Percentiles rank a stretch among this genome's conserved stretches.
Conservation (phyloP, 2,797 vertebrate genomes). For the Chelon auratus region DNA sequence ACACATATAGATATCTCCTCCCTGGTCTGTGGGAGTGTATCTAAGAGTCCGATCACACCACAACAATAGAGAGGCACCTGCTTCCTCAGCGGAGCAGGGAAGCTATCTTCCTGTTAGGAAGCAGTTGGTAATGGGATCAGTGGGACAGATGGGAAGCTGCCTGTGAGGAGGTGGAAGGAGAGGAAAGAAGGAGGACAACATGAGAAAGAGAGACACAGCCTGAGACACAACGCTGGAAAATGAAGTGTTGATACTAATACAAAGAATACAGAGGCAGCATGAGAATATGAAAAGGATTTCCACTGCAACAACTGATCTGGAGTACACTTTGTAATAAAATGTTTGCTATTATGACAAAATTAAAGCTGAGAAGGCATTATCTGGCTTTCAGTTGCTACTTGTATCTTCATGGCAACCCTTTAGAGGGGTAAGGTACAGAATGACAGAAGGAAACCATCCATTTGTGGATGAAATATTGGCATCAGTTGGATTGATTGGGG, state of each 20-base stretch:
- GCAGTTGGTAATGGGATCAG: conserved; percentile 83
- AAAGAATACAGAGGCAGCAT: background rate
- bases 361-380: too few relatives aligned
- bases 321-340: too few relatives aligned
- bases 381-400: too few relatives aligned
- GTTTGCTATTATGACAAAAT: too few relatives aligned
- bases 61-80: conserved; percentile 88
- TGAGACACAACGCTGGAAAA: conserved; percentile 1
- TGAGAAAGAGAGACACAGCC: conserved; percentile 42
- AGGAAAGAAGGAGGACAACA: conserved; percentile 21
- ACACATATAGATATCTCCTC: conserved; percentile 25
- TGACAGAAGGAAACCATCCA: background rate
- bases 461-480: background rate
- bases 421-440: background rate
- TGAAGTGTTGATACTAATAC: background rate
- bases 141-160: conserved; percentile 66
- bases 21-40: conserved; percentile 82
- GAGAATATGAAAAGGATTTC: background rate
- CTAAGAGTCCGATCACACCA: conserved; percentile 79
- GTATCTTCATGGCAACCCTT: too few relatives aligned
- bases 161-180: conserved; percentile 35
- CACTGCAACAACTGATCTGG: too few relatives aligned
- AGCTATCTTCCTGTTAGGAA: conserved; percentile 85
- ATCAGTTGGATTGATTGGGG: background rate
- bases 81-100: conserved; percentile 81